phyloP scores from a whole-genome alignment of 2,797 vertebrate genomes.

The Eupleurogrammus muticus region DNA sequence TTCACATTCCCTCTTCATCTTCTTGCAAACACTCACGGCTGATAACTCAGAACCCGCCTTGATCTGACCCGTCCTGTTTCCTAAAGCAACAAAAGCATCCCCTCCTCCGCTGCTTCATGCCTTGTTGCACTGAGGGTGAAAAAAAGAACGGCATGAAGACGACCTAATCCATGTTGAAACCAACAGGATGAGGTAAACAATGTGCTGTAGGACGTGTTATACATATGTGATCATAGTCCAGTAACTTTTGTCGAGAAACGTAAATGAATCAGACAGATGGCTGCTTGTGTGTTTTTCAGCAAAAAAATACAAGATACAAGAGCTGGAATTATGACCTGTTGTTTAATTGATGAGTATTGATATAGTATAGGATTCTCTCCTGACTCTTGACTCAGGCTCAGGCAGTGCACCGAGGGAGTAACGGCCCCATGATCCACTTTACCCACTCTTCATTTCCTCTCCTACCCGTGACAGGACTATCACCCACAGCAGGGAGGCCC shows the following conservation, averaged over 20 bases:
- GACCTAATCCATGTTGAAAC: too few species aligned
- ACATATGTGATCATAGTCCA: too few species aligned
- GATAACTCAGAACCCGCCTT: conserved; percentile 23
- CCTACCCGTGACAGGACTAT: conserved; percentile 12
- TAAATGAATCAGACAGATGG: too few species aligned
- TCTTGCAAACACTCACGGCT: conserved; percentile 13
- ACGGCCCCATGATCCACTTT: conserved; percentile 45
- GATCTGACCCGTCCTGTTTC: conserved; percentile 23
- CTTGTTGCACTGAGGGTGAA: too few species aligned
- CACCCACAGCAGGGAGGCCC: conserved; percentile 14
- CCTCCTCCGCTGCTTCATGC: conserved; percentile 7
- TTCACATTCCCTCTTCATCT: conserved; percentile 4
- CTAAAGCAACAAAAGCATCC: conserved; percentile 30
- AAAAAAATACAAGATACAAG: too few species aligned
- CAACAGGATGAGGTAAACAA: too few species aligned
- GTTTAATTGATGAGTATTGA: too few species aligned
- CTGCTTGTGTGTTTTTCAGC: too few species aligned
- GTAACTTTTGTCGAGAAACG: too few species aligned
- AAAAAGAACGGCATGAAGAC: too few species aligned
- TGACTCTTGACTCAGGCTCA: conserved; percentile 3
- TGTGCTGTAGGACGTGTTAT: too few species aligned
- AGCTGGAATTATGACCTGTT: too few species aligned
- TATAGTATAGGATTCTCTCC: background rate
- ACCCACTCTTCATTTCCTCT: conserved; percentile 22
- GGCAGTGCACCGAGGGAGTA: conserved; percentile 23